phyloP scores from a whole-genome alignment of 2,888 invertebrate species.

The Odontothrips loti region DNA sequence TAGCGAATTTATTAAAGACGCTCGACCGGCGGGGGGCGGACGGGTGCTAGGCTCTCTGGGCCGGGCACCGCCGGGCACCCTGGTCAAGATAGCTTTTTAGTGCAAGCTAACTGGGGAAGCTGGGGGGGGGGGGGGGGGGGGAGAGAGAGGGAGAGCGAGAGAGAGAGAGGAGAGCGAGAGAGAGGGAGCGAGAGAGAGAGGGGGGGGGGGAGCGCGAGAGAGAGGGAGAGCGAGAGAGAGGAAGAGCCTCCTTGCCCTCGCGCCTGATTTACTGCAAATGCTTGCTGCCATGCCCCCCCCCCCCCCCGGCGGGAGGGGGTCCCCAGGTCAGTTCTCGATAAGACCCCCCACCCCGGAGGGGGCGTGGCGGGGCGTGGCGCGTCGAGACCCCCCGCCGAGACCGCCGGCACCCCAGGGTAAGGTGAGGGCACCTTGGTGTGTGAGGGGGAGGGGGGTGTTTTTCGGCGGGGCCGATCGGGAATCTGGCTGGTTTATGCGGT shows the following conservation, averaged over 20 bases:
- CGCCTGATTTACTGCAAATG: conserved; percentile 22
- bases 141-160: too few relatives aligned
- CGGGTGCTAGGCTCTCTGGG: neutral
- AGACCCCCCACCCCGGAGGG: neutral
- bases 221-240: too few relatives aligned
- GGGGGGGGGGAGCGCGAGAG: too few relatives aligned
- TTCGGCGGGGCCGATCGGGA: neutral
- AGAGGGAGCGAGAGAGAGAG: neutral
- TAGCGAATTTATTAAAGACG: neutral
- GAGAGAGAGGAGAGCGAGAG: too few relatives aligned
- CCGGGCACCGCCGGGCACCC: neutral
- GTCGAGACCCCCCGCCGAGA: neutral
- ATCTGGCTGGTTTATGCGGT: conserved; percentile 13
- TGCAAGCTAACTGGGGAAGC: conserved; percentile 16
- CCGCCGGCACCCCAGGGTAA: neutral
- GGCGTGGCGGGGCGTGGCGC: conserved; percentile 13
- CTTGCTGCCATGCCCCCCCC: neutral
- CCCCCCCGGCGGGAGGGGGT: neutral
- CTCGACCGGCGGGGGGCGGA: neutral
- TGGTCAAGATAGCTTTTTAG: conserved; percentile 19
- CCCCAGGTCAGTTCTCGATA: conserved; percentile 25
- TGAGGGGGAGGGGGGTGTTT: neutral
- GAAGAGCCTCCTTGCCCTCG: neutral
- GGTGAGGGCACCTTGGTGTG: neutral
- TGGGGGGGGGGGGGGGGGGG: too few relatives aligned